Conservation (phyloP, 2,888 invertebrate species). For the Taphrorychus bicolor region DNA sequence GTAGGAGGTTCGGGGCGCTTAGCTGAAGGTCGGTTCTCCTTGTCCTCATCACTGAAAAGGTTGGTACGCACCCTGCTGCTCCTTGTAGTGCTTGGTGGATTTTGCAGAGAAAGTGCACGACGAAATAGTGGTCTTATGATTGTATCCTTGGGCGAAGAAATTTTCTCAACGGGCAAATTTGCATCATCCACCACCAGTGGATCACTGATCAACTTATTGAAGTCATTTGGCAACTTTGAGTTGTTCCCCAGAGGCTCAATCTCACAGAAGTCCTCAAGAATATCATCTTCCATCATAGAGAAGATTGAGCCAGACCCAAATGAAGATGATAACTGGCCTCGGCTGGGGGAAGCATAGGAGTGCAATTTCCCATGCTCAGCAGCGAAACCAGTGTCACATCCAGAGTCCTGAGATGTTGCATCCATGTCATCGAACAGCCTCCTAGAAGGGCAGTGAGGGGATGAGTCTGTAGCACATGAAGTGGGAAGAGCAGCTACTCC, state of each 20-base stretch:
- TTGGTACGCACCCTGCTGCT: slow-evolving; percentile 61
- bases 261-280: slow-evolving; percentile 70
- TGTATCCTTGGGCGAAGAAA: slow-evolving; percentile 57
- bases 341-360: slow-evolving; percentile 51
- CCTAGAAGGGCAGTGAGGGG: slow-evolving; percentile 50
- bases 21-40: slow-evolving; percentile 55
- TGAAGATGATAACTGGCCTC: slow-evolving; percentile 37
- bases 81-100: slow-evolving; percentile 50
- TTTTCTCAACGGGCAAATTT: slow-evolving; percentile 40
- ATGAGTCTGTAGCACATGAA: slow-evolving; percentile 50
- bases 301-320: slow-evolving; percentile 58
- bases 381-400: slow-evolving; percentile 61
- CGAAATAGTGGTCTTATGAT: slow-evolving; percentile 60
- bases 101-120: slow-evolving; percentile 63
- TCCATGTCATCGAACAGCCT: slow-evolving; percentile 64
- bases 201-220: slow-evolving; percentile 67
- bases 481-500: slow-evolving; percentile 47
- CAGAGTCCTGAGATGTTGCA: slow-evolving; percentile 67
- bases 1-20: slow-evolving; percentile 74
- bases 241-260: slow-evolving; percentile 62
- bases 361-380: slow-evolving; percentile 50
- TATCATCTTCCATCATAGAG: slow-evolving; percentile 71
- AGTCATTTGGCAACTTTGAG: slow-evolving; percentile 64
- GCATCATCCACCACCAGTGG: slow-evolving; percentile 54
- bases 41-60: slow-evolving; percentile 57